These are phyloP conservation scores for Hypocryptadius cinnamomeus DNA, from an alignment of 2,113 vertebrate genomes.

Conservation along the genomic window DNA sequence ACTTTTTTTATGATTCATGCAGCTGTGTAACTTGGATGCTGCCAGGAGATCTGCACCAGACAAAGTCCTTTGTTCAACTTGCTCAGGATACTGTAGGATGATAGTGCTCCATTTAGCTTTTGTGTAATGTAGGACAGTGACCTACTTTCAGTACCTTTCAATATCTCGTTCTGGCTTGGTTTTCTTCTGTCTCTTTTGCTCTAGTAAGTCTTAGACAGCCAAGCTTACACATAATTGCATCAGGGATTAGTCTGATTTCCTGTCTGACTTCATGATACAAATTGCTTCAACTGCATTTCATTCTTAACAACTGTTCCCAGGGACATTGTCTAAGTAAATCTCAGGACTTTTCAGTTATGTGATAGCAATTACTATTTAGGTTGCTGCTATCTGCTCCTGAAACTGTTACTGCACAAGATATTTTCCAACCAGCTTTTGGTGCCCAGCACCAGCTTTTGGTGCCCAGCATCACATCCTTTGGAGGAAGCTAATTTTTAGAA, in stretches of 20 bases:
- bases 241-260: slow-evolving; percentile 54
- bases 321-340: slow-evolving; percentile 12
- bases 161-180: slow-evolving; percentile 20
- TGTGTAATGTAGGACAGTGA: slow-evolving; percentile 50
- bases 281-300: slow-evolving; percentile 28
- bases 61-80: neutral
- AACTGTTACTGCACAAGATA: neutral
- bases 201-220: slow-evolving; percentile 39
- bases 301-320: neutral
- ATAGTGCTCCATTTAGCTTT: slow-evolving; percentile 9
- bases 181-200: slow-evolving; percentile 53
- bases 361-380: neutral
- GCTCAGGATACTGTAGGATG: neutral
- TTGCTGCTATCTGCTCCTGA: neutral
- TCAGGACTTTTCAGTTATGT: slow-evolving; percentile 4
- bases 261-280: slow-evolving; percentile 33
- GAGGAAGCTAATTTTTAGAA: neutral
- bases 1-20: neutral
- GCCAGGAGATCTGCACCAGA: neutral
- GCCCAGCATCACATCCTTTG: neutral
- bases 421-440: neutral
- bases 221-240: slow-evolving; percentile 48
- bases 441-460: neutral
- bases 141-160: slow-evolving; percentile 42
- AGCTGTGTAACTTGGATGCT: neutral